A percentile compares a stretch with the other conserved stretches of the same genome.
phyloP scores from a whole-genome alignment of 1,140 invertebrate species.

The Oreohelix idahoensis region DNA sequence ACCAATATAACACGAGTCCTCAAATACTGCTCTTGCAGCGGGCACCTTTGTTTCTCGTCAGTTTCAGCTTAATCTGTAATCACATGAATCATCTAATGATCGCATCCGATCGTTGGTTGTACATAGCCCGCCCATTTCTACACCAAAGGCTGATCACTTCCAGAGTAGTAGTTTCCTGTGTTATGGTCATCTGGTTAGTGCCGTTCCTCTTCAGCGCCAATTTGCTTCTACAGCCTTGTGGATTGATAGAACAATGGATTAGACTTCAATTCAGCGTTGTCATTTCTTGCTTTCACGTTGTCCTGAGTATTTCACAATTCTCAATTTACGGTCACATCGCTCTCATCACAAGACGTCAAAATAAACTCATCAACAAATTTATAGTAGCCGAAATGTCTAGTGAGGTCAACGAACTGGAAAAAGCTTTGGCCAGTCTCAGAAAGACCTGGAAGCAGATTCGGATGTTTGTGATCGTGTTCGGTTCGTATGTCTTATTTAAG shows the following conservation, averaged over 20 bases:
- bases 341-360: neutral
- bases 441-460: neutral
- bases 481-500: neutral
- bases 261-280: neutral
- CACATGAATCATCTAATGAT: neutral
- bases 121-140: neutral
- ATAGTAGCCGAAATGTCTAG: neutral
- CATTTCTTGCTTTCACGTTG: neutral
- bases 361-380: neutral
- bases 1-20: no score
- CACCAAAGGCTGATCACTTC: neutral
- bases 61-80: neutral
- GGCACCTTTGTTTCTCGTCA: neutral
- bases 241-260: neutral
- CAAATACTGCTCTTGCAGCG: neutral
- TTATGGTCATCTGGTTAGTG: neutral
- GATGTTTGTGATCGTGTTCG: conserved; percentile 1
- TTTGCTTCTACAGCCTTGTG: neutral
- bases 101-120: neutral
- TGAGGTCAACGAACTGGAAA: neutral
- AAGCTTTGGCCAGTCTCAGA: neutral
- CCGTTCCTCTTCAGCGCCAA: neutral
- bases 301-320: neutral
- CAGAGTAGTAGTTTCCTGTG: neutral
- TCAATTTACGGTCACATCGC: neutral